Percentiles rank a stretch among this genome's conserved stretches.
Conservation (phyloP, 2,113 vertebrate genomes). For the Scytalopus superciliaris region DNA sequence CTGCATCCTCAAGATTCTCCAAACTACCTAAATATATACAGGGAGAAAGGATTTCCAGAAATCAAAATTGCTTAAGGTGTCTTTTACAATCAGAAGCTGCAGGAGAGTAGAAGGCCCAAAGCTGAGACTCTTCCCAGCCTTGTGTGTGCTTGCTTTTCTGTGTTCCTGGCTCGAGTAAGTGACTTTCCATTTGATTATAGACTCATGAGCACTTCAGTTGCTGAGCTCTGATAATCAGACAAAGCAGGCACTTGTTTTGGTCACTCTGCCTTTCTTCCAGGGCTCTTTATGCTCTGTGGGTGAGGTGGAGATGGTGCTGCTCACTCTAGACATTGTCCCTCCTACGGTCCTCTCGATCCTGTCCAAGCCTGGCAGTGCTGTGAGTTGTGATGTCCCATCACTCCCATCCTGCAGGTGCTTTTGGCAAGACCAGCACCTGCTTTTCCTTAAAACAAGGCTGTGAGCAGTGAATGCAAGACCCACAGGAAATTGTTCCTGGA, state of each 20-base stretch:
- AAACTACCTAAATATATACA: not conserved
- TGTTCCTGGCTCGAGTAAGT: slow-evolving; percentile 52
- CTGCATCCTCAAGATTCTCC: not conserved
- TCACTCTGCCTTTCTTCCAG: not conserved
- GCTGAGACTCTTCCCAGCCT: not conserved
- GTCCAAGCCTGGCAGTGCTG: not conserved
- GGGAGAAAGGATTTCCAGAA: not conserved
- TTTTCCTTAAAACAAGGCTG: not conserved
- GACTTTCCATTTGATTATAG: slow-evolving; percentile 72
- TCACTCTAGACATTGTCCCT: not conserved
- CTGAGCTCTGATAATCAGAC: slow-evolving; percentile 75
- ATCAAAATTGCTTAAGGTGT: not conserved
- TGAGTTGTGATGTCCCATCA: not conserved
- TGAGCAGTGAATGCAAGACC: not conserved
- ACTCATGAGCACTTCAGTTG: slow-evolving; percentile 65
- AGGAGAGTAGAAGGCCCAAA: not conserved
- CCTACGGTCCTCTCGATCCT: fast-evolving
- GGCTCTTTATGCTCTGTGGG: not conserved
- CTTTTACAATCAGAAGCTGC: not conserved
- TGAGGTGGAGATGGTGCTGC: not conserved
- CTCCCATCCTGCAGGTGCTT: not conserved
- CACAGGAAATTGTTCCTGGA: not conserved
- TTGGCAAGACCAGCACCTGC: not conserved
- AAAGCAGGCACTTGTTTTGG: slow-evolving; percentile 66
- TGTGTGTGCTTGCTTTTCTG: not conserved